Base-by-base conservation (phyloP, 2,797 vertebrate genomes). In the Darevskia nairensis region DNA sequence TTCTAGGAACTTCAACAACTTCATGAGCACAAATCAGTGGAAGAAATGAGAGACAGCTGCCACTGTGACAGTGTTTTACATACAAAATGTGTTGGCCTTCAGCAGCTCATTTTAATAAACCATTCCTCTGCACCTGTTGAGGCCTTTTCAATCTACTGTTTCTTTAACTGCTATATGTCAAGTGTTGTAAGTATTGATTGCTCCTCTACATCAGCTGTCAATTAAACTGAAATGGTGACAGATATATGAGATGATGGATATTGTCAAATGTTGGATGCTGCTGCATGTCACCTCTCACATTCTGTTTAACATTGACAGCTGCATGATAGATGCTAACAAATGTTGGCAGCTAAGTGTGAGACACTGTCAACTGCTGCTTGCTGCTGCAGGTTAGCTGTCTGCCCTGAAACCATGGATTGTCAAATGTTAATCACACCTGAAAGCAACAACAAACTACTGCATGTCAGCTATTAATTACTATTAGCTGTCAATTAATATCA, bases 181-280 rank as follows among this genome's bases (percentile, higher is more conserved):
- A 7, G n/a, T 25, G 71, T 21, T 46, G 46, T 41, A 84, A 35
- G 44, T 64, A 21, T 21, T 74, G 76, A 84, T 68, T 64, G 9
- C 39, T 74, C 68, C 68, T 84, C 29, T 17, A 39, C 32, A 50
- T 50, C 71, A 27, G 74, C 41, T 88, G 55, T 11, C 68, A 80
- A 74, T 80, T 84, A 27, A 21, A 74, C 9, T 46, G 46, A 80
- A 85, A 66, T 50, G 15, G 55, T 66, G 23, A 80, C 74, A 85
- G 82, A 15, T 80, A 69, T 13, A 44, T 71, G 21, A 41, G n/a
- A 78, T 84, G 46, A 78, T 25, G 11, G 64, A 71, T n/a, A 71
- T 39, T 88, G 75, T 84, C 46, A 88, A 84, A 79, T 44, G 9
- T 89, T 75, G 41, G 74, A 25, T 80, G 7, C 50, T 72, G 25